Evolutionary conservation across 1,140 invertebrate species (phyloP), one percentile per base, ranked within the genome.

Genomic region (Drosophila nikananu): DNA sequence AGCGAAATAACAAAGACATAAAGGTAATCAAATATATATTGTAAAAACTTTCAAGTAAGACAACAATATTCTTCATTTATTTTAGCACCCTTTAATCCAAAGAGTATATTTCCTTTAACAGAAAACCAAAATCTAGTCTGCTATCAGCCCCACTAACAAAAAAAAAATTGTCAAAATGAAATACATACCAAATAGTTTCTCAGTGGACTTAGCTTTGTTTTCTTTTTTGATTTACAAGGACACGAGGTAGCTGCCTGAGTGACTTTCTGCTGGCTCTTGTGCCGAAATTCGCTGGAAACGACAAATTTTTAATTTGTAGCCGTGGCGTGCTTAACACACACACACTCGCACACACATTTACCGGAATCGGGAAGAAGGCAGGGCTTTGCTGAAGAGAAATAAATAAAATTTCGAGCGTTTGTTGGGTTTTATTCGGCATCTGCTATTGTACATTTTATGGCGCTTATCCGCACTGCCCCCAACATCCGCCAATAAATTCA

Each of bases 301-400:
- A 89, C 84, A 87, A 83, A 83, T 87, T 89, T 87, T 89, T 87
- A 89, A 87, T 87, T 87, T 87, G 84, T 89, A 71, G 67, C 66
- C 80, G 60, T 60, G 59, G 70, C 70, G 65, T 71, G 75, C 65
- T 61, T 64, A 83, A 73, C 23, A 39, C 83, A 51, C 35, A 55
- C 70, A 68, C 32, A 37, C 4, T 61, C 49, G n/a, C 48, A 42
- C 35, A 41, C 30, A 23, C 19, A 42, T 44, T 21, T n/a, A 10
- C 17, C 3, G 23, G 27, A 4, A 5, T 54, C 19, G n/a, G 44
- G 2, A 2, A 21, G 49, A 49, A 12, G 48, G 30, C 30, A 37
- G 61, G 23, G 71, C 80, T 68, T 62, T 65, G 65, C 58, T 68
- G 39, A 83, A 89, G 65, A 64, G 77, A 84, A 89, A 87, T 87